Percentiles rank a stretch among this genome's conserved stretches.
These are phyloP conservation scores for Coenobita brevimanus DNA, from an alignment of 1,140 invertebrate species.

Conservation along the genomic window DNA sequence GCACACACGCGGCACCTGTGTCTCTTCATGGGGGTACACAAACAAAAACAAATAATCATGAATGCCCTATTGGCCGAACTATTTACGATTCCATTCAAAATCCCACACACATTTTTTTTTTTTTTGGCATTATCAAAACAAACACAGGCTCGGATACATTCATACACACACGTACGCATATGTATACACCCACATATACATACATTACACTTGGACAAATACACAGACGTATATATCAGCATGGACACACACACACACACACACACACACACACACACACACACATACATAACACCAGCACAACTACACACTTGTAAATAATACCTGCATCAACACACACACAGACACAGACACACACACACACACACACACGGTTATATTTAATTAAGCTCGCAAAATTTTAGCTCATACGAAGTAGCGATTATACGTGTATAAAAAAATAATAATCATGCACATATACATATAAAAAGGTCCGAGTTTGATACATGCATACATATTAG, in stretches of 20 bases:
- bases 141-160: not conserved
- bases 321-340: not conserved
- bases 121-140: not conserved
- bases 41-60: no score
- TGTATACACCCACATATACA: slow-evolving; percentile 17
- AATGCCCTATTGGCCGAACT: no score
- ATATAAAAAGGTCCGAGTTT: no score
- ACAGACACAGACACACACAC: not conserved
- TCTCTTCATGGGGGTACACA: no score
- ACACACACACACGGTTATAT: not conserved
- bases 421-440: not conserved
- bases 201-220: not conserved
- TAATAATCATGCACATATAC: not conserved
- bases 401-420: not conserved
- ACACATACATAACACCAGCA: no score
- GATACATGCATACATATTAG: no score
- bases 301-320: not conserved
- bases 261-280: not conserved
- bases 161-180: slow-evolving; percentile 13
- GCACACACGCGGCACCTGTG: no score
- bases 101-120: not conserved
- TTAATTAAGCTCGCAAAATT: not conserved
- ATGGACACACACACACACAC: not conserved
- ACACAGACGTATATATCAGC: slow-evolving; percentile 22
- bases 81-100: not conserved